Base-by-base conservation (phyloP, 2,797 vertebrate species). In the Potorous gilbertii region DNA sequence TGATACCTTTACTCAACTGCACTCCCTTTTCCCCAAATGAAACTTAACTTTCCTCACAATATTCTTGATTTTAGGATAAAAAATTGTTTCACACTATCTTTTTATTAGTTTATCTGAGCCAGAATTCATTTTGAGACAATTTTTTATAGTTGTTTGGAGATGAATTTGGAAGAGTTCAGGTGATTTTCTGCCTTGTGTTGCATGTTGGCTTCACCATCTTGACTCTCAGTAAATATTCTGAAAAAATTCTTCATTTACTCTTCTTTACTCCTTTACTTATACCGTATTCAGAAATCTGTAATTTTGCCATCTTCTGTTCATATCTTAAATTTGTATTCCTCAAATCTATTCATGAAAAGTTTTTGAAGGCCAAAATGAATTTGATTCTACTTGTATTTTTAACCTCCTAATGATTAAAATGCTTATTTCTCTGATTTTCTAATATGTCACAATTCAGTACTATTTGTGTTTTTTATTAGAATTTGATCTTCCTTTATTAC, bases 341-440 rank as follows among this genome's bases (percentile, higher is more conserved):
- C 27, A 92, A 92, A 31, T 54, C 50, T 62, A 92, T 62, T 92
- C 52, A 54, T 90, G 54, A 91, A 56, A 66, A 1, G 29, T 6
- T 92, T 95, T 94, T 95, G 24, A 57, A 95, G 95, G 55, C 56
- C 55, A 96, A 95, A 40, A 74, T 52, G 93, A n/a, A 66, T 54
- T 90, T 74, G 5, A 10, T 81, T 92, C 90, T 94, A 1, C 66
- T 54, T 92, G 57, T 13, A 52, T 46, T 95, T 31, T 52, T 74
- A 66, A 91, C 14, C 24, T 93, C 95, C 93, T 95, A 55, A 96
- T 10, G 29, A 5, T 93, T 54, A 29, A 46, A 90, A 54, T 46
- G 28, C 87, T 62, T 94, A 34, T n/a, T 0, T 56, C 31, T 9
- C 21, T 91, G 54, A 57, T 54, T 91, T 94, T 55, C 29, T 55